Evolutionary conservation across 2,797 vertebrate genomes (phyloP).

Genomic region (Malacoraja senta): DNA sequence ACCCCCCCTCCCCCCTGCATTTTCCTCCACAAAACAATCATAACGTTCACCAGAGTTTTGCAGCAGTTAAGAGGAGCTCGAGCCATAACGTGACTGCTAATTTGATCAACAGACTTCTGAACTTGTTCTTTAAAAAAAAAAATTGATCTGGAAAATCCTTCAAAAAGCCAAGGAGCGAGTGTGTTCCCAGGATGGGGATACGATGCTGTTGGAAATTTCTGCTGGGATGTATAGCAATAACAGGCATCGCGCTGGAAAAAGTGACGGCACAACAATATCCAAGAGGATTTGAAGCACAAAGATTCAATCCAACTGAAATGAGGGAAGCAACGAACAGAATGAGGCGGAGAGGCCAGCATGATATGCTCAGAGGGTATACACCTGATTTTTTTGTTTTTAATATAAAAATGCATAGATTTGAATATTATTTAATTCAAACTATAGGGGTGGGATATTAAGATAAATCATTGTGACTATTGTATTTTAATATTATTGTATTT

Average conservation of each 20-base stretch:
- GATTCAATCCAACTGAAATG: slow-evolving; percentile 42
- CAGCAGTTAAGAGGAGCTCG: neutral
- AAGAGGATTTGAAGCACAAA: slow-evolving; percentile 41
- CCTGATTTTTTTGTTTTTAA: slow-evolving; percentile 29
- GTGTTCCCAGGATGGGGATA: slow-evolving; percentile 41
- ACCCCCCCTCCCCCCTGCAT: neutral
- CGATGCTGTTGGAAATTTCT: slow-evolving; percentile 40
- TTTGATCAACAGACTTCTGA: neutral
- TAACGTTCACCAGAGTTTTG: neutral
- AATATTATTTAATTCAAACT: neutral
- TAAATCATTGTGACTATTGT: neutral
- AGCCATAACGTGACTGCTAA: neutral
- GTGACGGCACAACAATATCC: slow-evolving; percentile 42
- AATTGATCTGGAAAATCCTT: slow-evolving; percentile 12
- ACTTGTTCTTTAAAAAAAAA: neutral
- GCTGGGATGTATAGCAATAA: slow-evolving; percentile 43
- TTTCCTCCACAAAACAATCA: neutral
- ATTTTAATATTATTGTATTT: neutral
- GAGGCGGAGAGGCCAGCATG: slow-evolving; percentile 63
- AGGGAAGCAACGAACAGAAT: slow-evolving; percentile 46
- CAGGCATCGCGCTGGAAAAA: slow-evolving; percentile 41
- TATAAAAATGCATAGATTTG: neutral
- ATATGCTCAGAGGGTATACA: slow-evolving; percentile 64
- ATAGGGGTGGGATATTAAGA: neutral
- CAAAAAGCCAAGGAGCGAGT: neutral